These are phyloP conservation scores for Megaceryle maxima DNA, from an alignment of 2,113 vertebrate species.

Conservation along the genomic window DNA sequence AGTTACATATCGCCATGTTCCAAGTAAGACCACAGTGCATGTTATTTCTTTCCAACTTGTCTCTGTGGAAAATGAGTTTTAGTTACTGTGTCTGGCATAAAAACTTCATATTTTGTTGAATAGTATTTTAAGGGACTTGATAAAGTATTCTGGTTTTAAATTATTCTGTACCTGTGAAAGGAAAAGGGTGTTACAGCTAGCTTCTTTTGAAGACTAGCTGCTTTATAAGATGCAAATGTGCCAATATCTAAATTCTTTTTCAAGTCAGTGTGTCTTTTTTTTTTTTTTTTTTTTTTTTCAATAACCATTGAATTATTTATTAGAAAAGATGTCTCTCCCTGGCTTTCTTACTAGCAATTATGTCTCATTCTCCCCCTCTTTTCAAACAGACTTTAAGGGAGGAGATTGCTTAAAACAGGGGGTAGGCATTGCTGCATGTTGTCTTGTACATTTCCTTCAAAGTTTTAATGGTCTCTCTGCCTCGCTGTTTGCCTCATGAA, in stretches of 20 bases:
- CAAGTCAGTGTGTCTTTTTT: background rate
- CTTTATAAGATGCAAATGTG: background rate
- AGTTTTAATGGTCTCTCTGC: background rate
- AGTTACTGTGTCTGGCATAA: background rate
- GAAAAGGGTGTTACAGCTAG: background rate
- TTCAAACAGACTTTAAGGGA: background rate
- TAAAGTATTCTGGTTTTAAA: background rate
- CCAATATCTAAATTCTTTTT: background rate
- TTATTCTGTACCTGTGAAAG: background rate
- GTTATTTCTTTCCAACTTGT: fast-evolving
- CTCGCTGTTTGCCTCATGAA: background rate
- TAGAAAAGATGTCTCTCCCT: background rate
- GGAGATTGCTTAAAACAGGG: background rate
- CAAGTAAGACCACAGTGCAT: slow-evolving; percentile 75
- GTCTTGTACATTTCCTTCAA: background rate
- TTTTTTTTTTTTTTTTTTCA: background rate
- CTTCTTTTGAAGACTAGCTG: background rate
- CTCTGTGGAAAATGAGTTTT: background rate
- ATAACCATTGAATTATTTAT: background rate
- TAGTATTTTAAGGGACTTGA: background rate
- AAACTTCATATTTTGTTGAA: fast-evolving
- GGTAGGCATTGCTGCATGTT: background rate
- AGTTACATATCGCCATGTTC: slow-evolving; percentile 95
- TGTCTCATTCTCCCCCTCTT: background rate
- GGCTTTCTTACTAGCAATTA: background rate